Conservation (phyloP, 2,888 invertebrate genomes). For the Vandiemenella viatica region DNA sequence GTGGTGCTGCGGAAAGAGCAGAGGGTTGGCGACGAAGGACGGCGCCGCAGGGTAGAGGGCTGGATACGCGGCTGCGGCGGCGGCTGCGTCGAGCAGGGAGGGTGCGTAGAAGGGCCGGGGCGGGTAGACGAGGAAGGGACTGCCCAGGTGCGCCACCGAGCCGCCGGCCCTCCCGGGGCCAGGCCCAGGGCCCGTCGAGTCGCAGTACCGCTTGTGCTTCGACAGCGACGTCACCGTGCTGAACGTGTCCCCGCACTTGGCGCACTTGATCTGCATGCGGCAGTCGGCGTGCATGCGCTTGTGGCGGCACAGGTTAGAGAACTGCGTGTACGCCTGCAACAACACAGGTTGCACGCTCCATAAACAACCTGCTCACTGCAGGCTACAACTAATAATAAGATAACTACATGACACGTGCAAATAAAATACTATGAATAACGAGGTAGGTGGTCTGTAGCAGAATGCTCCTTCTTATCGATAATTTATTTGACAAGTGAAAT, state of each 20-base stretch:
- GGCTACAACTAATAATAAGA: not conserved
- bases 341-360: not conserved
- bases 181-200: constrained; percentile 37
- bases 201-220: constrained; percentile 94
- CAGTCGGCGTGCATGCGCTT: constrained; percentile 97
- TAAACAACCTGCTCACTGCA: not conserved
- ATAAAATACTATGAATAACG: not conserved
- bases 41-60: constrained; percentile 23
- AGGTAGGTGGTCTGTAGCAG: too few relatives aligned
- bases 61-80: not conserved
- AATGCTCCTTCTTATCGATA: too few relatives aligned
- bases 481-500: too few relatives aligned
- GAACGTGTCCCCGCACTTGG: constrained; percentile 86
- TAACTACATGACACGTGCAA: not conserved
- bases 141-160: constrained; percentile 26
- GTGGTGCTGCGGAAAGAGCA: too few relatives aligned
- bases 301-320: constrained; percentile 98
- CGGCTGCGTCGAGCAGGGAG: constrained; percentile 42
- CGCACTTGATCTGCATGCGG: constrained; percentile 84
- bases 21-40: constrained; percentile 42
- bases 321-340: constrained; percentile 89
- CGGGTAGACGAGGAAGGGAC: constrained; percentile 53
- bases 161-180: too few relatives aligned
- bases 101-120: constrained; percentile 35
- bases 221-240: constrained; percentile 80